phyloP scores from a whole-genome alignment of 2,113 vertebrate genomes.

The Cichladusa arquata region DNA sequence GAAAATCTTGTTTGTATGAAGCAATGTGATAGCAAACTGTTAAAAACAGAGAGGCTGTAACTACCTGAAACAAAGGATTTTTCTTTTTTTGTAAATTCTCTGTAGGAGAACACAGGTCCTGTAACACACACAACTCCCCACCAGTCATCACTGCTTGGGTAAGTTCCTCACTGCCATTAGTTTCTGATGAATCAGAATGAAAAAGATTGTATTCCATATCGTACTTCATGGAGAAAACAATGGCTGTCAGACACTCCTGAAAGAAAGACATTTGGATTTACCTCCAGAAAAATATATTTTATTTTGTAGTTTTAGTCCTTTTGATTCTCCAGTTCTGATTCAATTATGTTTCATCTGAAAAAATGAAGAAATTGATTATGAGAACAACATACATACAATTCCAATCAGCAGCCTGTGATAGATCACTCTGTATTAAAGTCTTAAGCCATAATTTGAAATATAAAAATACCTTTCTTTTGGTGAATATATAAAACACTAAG shows the following conservation, averaged over 20 bases:
- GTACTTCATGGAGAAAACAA: not conserved
- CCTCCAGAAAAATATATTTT: not conserved
- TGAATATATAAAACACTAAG: not conserved
- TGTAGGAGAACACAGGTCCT: not conserved
- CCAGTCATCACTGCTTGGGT: not conserved
- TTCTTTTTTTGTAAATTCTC: not conserved
- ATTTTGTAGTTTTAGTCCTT: not conserved
- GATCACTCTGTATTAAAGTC: not conserved
- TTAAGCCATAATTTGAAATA: not conserved
- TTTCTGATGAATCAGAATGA: conserved; percentile 1
- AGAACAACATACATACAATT: not conserved
- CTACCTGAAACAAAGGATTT: not conserved
- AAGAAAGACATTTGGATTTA: not conserved
- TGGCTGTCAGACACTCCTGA: not conserved
- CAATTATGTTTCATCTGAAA: not conserved
- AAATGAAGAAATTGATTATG: not conserved
- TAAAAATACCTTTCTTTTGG: not conserved
- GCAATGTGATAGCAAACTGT: not conserved
- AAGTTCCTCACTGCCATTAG: not conserved
- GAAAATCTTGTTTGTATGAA: conserved; percentile 16
- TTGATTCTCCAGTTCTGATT: not conserved
- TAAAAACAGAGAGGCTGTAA: not conserved
- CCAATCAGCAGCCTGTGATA: not conserved
- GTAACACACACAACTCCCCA: not conserved
- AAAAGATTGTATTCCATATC: not conserved